phyloP scores from a whole-genome alignment of 2,113 vertebrate genomes.

The Dicerorhinus sumatrensis region DNA sequence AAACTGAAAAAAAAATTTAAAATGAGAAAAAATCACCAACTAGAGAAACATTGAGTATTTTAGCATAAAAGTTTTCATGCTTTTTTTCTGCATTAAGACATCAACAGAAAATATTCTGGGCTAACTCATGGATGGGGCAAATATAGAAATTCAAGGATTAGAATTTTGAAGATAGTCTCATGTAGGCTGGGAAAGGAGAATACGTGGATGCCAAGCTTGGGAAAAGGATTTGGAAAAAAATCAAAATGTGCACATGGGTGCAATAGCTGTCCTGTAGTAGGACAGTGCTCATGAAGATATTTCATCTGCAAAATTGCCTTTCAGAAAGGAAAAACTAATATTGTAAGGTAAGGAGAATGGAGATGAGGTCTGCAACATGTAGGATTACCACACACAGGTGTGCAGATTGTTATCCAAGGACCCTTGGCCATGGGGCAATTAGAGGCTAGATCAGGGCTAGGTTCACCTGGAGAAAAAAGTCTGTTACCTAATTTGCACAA shows the following conservation, averaged over 20 bases:
- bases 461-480: background rate
- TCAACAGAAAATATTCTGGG: background rate
- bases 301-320: background rate
- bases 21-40: background rate
- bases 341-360: background rate
- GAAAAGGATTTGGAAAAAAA: background rate
- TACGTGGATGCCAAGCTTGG: background rate
- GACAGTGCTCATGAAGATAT: background rate
- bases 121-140: background rate
- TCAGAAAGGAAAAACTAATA: background rate
- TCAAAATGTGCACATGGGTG: background rate
- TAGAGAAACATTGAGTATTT: background rate
- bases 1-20: background rate
- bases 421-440: background rate
- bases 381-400: fast-evolving
- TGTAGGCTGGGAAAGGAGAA: background rate
- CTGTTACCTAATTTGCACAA: background rate
- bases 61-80: background rate
- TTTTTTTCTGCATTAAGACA: background rate
- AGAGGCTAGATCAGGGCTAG: background rate
- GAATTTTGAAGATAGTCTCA: background rate
- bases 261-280: background rate
- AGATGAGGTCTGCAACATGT: background rate
- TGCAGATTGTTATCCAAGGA: background rate
- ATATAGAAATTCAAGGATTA: background rate